These are phyloP conservation scores for Rattus norvegicus DNA, from an alignment of 2,113 vertebrate species.

Conservation along the genomic window DNA sequence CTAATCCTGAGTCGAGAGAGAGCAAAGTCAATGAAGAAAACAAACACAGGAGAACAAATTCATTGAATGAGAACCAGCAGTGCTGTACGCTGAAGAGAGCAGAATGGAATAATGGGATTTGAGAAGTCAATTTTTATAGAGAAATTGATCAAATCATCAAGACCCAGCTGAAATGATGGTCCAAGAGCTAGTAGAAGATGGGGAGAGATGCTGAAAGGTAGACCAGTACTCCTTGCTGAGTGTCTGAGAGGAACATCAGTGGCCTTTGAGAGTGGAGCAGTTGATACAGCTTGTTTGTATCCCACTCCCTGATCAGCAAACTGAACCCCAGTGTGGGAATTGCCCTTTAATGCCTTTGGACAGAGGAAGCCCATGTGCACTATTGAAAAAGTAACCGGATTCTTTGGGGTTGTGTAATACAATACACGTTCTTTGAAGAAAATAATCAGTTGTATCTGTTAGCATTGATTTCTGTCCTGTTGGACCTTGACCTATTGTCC, in stretches of 20 bases:
- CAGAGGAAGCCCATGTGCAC: background rate
- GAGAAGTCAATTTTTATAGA: background rate
- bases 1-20: background rate
- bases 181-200: background rate
- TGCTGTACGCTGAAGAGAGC: background rate
- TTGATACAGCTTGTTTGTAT: background rate
- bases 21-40: background rate
- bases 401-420: background rate
- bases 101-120: background rate
- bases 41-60: background rate
- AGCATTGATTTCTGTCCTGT: background rate
- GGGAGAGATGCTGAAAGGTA: background rate
- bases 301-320: too few species aligned
- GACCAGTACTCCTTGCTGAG: accelerated
- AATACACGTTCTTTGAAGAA: background rate
- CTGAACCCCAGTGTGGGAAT: background rate
- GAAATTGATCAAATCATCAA: background rate
- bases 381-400: constrained; percentile 4
- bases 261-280: background rate
- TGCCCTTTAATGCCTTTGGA: background rate
- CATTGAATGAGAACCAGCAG: background rate
- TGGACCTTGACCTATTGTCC: background rate
- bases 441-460: background rate
- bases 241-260: accelerated
- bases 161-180: background rate